Percentiles rank a stretch among this genome's conserved stretches.
Evolutionary conservation across 2,888 invertebrate genomes (phyloP).

Genomic region (Drosophila mimetica): DNA sequence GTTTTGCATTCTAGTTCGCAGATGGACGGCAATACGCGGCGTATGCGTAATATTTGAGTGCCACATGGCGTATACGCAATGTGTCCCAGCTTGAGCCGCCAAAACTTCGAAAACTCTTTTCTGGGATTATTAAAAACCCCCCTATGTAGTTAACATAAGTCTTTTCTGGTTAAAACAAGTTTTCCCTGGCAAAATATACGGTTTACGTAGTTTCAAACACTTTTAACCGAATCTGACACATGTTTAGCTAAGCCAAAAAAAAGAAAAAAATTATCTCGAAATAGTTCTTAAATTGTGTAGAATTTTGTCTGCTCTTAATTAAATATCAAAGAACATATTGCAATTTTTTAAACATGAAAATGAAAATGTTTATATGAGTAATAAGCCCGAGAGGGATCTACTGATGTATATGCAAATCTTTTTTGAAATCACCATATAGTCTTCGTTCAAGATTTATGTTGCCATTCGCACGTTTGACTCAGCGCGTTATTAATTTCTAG

Average conservation of each 20-base stretch:
- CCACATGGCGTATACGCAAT: conserved; percentile 38
- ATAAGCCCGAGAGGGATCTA: conserved; percentile 9
- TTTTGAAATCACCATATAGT: conserved; percentile 8
- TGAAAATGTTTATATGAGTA: conserved; percentile 20
- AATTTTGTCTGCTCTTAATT: conserved; percentile 20
- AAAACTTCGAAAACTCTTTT: not conserved
- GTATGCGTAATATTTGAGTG: conserved; percentile 58
- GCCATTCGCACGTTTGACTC: conserved; percentile 34
- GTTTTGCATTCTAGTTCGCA: conserved; percentile 28
- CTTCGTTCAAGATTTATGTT: conserved; percentile 31
- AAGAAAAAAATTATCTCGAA: not conserved
- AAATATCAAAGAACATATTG: conserved; percentile 32
- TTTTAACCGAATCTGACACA: conserved; percentile 14
- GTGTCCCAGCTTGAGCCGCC: not conserved
- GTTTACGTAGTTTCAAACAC: not conserved
- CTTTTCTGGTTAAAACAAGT: conserved; percentile 1
- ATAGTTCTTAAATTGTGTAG: conserved; percentile 12
- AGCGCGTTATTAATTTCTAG: conserved; percentile 31
- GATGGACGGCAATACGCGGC: conserved; percentile 15
- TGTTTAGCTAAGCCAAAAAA: not conserved
- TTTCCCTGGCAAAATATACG: not conserved
- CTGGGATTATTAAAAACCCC: not conserved
- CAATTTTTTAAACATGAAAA: conserved; percentile 16
- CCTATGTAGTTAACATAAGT: too few species aligned
- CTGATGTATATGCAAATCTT: conserved; percentile 13